Evolutionary conservation across 2,888 invertebrate genomes (phyloP), one percentile per base, ranked within the genome.

Genomic region (Sinodicranocentrus sp.): DNA sequence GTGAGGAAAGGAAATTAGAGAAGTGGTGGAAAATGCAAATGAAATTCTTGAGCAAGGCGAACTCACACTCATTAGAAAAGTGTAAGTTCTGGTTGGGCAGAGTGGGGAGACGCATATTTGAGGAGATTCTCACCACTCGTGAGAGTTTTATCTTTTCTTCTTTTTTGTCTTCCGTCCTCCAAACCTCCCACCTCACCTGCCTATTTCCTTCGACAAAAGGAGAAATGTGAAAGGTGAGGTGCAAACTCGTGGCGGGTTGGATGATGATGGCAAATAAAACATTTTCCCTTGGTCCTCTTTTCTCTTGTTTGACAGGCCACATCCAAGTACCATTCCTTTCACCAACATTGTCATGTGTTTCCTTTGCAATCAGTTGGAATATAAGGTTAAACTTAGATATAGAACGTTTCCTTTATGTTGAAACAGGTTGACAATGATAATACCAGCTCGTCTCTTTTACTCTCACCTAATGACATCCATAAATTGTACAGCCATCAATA

Each of bases 171-270:
- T 21, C 23, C 44, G 6, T 23, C 23, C 21, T 63, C 13, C 1
- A 17, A 1, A 10, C 33, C 33, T n/a, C 33, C 17, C 1, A n/a
- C 63, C 63, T 26, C 73, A 44, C 44, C 59, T 61, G 73, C 17
- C 17, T 65, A 54, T 26, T 39, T 33, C 19, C 1, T 44, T 39
- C 0, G 26, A 59, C 10, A 44, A 2, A 26, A 17, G 13, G 33
- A 19, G 33, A 52, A 65, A 54, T 76, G 75, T 76, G 75, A 65
- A 76, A 76, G 75, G 75, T 76, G 75, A 76, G 63, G 63, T 61
- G 59, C 57, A 61, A 75, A 75, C 10, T 75, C 73, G 43, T 75
- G 61, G 63, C 73, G 19, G 61, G 25, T 23, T 33, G 23, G 17
- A 61, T 17, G 28, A 61, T 33, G 28, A 33, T 17, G 25, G 75